Percentiles rank a stretch among this genome's conserved stretches.
phyloP scores from a whole-genome alignment of 92 coral and sea anemone genomes.

The Phenganax subtilis region DNA sequence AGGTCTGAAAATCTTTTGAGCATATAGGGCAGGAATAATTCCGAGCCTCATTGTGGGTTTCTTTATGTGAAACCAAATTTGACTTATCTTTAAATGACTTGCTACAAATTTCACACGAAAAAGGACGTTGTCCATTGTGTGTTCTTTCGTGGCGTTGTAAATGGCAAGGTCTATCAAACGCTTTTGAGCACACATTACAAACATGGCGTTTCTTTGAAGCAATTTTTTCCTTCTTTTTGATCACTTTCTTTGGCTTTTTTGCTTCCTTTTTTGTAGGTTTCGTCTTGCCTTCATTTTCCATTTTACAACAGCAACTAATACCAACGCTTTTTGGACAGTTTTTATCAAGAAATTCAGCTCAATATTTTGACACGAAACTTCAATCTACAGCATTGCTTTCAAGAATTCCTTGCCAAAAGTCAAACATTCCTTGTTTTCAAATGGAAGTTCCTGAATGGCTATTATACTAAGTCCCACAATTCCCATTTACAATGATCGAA shows the following conservation, averaged over 20 bases:
- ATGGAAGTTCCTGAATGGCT: too few species aligned
- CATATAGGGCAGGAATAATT: conserved; percentile 44
- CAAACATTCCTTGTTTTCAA: too few species aligned
- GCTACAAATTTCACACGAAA: conserved; percentile 44
- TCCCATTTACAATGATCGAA: too few species aligned
- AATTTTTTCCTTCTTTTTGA: neutral
- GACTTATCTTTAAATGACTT: conserved; percentile 50
- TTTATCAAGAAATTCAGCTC: neutral
- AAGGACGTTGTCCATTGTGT: conserved; percentile 47
- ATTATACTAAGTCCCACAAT: too few species aligned
- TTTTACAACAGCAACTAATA: neutral
- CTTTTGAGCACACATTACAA: conserved; percentile 12
- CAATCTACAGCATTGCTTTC: too few species aligned
- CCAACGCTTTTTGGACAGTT: neutral
- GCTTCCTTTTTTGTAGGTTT: conserved; percentile 2
- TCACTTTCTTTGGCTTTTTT: neutral
- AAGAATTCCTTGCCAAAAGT: too few species aligned
- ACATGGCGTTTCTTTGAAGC: conserved; percentile 2
- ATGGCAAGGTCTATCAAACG: conserved; percentile 31
- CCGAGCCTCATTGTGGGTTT: conserved; percentile 46
- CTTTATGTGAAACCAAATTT: conserved; percentile 42
- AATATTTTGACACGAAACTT: too few species aligned
- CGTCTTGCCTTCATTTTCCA: neutral
- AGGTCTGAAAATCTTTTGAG: conserved; percentile 52
- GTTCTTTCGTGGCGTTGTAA: conserved; percentile 19